Evolutionary conservation across 2,888 invertebrate species (phyloP).

Genomic region (Lordiphosa andalusiaca): DNA sequence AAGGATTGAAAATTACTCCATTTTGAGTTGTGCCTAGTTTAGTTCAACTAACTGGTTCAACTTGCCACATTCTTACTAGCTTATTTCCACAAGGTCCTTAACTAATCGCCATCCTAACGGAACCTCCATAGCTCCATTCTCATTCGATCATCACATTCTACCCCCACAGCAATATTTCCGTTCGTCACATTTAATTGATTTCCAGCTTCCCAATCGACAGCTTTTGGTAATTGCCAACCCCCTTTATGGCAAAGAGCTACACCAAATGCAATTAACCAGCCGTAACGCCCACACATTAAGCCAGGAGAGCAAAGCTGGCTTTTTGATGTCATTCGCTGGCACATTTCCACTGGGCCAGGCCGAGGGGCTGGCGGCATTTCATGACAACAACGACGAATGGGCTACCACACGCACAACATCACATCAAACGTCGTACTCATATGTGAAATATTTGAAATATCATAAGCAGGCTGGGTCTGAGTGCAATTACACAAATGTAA

Average conservation of each 20-base stretch:
- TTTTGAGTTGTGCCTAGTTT: no score
- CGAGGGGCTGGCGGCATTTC: conserved; percentile 1
- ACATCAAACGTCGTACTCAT: conserved; percentile 56
- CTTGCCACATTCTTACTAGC: no score
- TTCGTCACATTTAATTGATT: conserved; percentile 51
- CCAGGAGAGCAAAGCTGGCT: conserved; percentile 40
- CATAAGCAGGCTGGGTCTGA: conserved; percentile 35
- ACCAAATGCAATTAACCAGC: conserved; percentile 67
- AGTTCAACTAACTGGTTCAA: no score
- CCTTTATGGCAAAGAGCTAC: conserved; percentile 26
- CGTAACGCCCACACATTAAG: conserved; percentile 68
- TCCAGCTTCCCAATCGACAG: conserved; percentile 49
- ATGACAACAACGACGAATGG: neutral
- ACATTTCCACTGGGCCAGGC: conserved; percentile 21
- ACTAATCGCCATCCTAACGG: no score
- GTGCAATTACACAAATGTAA: conserved; percentile 65
- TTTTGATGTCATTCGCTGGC: conserved; percentile 59
- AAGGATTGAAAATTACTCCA: no score
- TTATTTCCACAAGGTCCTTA: no score
- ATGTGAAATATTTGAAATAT: conserved; percentile 66
- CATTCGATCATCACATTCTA: neutral
- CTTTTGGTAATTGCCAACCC: conserved; percentile 27
- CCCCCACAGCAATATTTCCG: neutral
- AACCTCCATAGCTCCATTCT: neutral
- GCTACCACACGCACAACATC: neutral